Percentiles rank a stretch among this genome's conserved stretches.
These are phyloP conservation scores for Phycodurus eques DNA, from an alignment of 2,113 vertebrate species.

Conservation along the genomic window DNA sequence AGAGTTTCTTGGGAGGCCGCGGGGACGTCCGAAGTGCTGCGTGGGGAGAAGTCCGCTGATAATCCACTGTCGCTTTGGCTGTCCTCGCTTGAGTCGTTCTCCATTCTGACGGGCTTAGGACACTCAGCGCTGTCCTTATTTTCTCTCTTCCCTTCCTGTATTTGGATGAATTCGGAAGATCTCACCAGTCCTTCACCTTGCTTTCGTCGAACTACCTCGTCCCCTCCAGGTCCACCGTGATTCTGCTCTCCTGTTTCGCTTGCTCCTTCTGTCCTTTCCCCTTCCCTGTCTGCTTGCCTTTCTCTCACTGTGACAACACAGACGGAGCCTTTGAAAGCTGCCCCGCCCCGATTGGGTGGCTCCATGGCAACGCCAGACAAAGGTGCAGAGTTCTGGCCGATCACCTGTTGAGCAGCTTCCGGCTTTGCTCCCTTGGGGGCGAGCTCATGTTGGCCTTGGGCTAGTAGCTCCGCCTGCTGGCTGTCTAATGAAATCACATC, in stretches of 20 bases:
- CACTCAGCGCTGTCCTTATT: slow-evolving; percentile 5
- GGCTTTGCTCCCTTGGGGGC: slow-evolving; percentile 48
- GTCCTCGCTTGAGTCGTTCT: slow-evolving; percentile 59
- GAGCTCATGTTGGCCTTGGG: slow-evolving; percentile 18
- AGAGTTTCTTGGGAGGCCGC: slow-evolving; percentile 4
- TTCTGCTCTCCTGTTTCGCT: slow-evolving; percentile 53
- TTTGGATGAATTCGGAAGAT: slow-evolving; percentile 15
- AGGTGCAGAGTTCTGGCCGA: slow-evolving; percentile 60
- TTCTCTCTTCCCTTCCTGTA: slow-evolving; percentile 9
- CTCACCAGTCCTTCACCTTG: slow-evolving; percentile 9
- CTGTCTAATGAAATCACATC: slow-evolving; percentile 17
- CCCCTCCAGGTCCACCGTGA: slow-evolving; percentile 30
- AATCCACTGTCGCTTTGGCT: slow-evolving; percentile 64
- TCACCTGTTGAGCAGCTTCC: slow-evolving; percentile 74
- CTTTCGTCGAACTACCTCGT: slow-evolving; percentile 16
- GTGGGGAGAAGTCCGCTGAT: slow-evolving; percentile 58
- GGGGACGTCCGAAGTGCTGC: slow-evolving; percentile 40
- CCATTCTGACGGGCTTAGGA: slow-evolving; percentile 52
- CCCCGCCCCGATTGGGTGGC: slow-evolving; percentile 54
- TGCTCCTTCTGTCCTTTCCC: slow-evolving; percentile 43
- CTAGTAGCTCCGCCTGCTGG: slow-evolving; percentile 61
- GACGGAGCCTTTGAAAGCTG: slow-evolving; percentile 39
- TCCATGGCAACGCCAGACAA: slow-evolving; percentile 66
- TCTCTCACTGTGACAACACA: slow-evolving; percentile 50
- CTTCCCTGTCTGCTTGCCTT: slow-evolving; percentile 40